Conservation (phyloP, 1,140 invertebrate genomes). For the Phortica variegata region DNA sequence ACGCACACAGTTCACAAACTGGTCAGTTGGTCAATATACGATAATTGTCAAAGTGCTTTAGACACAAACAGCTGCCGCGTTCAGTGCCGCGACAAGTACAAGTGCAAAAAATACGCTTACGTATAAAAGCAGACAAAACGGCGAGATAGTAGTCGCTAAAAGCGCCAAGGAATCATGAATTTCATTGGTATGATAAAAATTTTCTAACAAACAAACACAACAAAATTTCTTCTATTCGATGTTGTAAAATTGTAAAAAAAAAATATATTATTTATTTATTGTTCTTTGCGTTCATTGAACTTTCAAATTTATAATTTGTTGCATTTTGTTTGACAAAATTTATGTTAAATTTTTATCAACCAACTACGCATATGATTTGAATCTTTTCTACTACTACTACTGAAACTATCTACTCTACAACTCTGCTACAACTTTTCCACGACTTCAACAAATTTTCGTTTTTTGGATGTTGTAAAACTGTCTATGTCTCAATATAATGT, state of each 20-base stretch:
- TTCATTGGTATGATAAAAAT: slow-evolving; percentile 52
- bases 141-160: slow-evolving; percentile 55
- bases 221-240: no score
- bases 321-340: not conserved
- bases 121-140: slow-evolving; percentile 29
- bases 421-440: slow-evolving; percentile 2
- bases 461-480: not conserved
- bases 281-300: not conserved
- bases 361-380: no score
- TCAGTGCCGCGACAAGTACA: no score
- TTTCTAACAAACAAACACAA: not conserved
- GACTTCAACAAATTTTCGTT: not conserved
- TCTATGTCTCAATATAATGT: no score
- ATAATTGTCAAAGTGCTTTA: no score
- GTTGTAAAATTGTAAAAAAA: no score
- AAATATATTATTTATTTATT: not conserved
- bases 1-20: not conserved
- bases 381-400: not conserved
- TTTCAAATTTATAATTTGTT: no score
- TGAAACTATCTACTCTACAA: slow-evolving; percentile 6
- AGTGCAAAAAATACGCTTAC: slow-evolving; percentile 1
- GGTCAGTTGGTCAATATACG: no score
- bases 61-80: no score
- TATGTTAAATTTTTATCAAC: slow-evolving; percentile 9
- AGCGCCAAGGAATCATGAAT: slow-evolving; percentile 57